These are phyloP conservation scores for Drosophila emarginata DNA, from an alignment of 2,888 invertebrate genomes.

Conservation along the genomic window DNA sequence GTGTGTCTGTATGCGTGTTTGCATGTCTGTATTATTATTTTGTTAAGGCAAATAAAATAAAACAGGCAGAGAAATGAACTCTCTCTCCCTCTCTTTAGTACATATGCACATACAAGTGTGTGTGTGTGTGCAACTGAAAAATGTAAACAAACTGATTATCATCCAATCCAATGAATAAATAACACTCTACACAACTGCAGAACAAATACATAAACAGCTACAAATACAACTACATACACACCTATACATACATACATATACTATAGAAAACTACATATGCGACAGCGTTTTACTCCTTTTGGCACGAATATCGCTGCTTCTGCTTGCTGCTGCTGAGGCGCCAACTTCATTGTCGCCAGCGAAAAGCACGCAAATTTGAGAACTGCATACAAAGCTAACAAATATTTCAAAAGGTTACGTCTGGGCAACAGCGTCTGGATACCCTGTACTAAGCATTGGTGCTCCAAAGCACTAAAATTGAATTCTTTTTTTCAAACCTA, in stretches of 20 bases:
- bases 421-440: background rate
- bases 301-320: slow-evolving; percentile 33
- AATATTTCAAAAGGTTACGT: background rate
- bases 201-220: background rate
- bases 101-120: background rate
- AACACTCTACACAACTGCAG: slow-evolving; percentile 52
- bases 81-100: slow-evolving; percentile 12
- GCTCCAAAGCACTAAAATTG: too few species aligned
- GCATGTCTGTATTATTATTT: slow-evolving; percentile 70
- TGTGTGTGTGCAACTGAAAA: slow-evolving; percentile 74
- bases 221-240: slow-evolving; percentile 12
- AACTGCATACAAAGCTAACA: background rate
- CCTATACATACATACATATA: background rate
- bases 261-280: slow-evolving; percentile 33
- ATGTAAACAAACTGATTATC: slow-evolving; percentile 82
- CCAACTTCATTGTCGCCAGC: slow-evolving; percentile 15
- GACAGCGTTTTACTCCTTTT: slow-evolving; percentile 53
- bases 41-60: slow-evolving; percentile 76
- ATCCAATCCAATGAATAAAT: slow-evolving; percentile 81
- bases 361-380: slow-evolving; percentile 6
- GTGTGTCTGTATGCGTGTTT: slow-evolving; percentile 43
- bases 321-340: slow-evolving; percentile 15
- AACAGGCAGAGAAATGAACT: slow-evolving; percentile 50
- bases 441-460: background rate
- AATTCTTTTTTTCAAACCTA: too few species aligned